Evolutionary conservation across 2,888 invertebrate genomes (phyloP).

Genomic region (Halictus quadricinctus): DNA sequence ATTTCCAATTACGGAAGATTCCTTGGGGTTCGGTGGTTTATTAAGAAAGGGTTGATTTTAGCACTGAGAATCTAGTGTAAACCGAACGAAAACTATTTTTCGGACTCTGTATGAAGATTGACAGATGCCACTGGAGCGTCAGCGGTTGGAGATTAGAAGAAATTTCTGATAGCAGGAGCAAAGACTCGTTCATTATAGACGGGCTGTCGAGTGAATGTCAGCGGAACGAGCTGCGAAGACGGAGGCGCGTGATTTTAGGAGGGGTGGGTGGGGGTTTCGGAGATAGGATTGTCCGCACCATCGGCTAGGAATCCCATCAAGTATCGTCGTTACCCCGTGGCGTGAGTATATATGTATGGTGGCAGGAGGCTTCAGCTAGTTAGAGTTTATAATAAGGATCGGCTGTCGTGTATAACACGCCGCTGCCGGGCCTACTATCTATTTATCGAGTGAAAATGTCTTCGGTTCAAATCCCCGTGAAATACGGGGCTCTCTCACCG

Average conservation of each 20-base stretch:
- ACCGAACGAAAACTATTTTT: no score
- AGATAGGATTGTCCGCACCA: slow-evolving; percentile 83
- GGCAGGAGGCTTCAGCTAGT: slow-evolving; percentile 75
- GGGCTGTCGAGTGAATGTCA: slow-evolving; percentile 70
- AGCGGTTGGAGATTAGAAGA: not conserved
- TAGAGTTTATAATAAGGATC: slow-evolving; percentile 83
- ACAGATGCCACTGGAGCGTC: not conserved
- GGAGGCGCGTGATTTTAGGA: slow-evolving; percentile 75
- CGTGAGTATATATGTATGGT: slow-evolving; percentile 69
- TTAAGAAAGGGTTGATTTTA: no score
- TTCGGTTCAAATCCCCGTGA: slow-evolving; percentile 82
- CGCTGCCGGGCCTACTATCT: slow-evolving; percentile 79
- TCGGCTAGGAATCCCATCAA: slow-evolving; percentile 83
- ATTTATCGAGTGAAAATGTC: slow-evolving; percentile 83
- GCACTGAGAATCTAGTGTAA: no score
- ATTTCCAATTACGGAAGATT: not conserved
- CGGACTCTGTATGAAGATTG: no score
- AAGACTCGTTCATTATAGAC: slow-evolving; percentile 40
- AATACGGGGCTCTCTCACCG: slow-evolving; percentile 72
- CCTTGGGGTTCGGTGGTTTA: no score
- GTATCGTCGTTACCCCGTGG: slow-evolving; percentile 79
- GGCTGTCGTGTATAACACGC: slow-evolving; percentile 78
- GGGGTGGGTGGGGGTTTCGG: slow-evolving; percentile 72
- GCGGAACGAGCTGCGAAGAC: slow-evolving; percentile 70
- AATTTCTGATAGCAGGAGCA: not conserved